A percentile compares a stretch with the other conserved stretches of the same genome.
phyloP scores from a whole-genome alignment of 2,113 vertebrate genomes.

The Phrynosoma blainvillii region DNA sequence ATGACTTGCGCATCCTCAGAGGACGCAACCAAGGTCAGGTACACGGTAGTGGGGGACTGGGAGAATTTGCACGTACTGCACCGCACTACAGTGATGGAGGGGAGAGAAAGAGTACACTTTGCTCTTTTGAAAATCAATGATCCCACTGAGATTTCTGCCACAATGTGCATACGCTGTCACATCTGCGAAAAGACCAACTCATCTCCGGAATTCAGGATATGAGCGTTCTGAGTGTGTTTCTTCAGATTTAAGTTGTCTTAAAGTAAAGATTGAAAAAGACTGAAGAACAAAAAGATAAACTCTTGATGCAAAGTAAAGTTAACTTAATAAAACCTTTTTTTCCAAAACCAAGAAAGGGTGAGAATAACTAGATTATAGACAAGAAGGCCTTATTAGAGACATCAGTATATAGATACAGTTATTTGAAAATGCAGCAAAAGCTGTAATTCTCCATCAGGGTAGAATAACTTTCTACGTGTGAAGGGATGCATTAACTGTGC shows the following conservation, averaged over 20 bases:
- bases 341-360: neutral
- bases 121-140: neutral
- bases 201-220: neutral
- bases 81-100: no score
- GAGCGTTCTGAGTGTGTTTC: neutral
- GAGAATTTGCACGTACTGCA: neutral
- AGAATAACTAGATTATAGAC: neutral
- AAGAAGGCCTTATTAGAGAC: neutral
- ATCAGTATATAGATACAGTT: no score
- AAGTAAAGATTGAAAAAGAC: neutral
- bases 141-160: neutral
- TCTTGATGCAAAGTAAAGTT: neutral
- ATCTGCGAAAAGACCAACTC: neutral
- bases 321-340: neutral
- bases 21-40: neutral
- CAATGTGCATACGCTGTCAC: neutral
- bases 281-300: no score
- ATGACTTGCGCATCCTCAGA: neutral
- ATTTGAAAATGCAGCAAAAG: no score
- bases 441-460: no score
- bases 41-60: no score
- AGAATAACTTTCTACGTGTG: no score
- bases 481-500: no score
- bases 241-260: neutral
- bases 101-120: neutral